phyloP scores from a whole-genome alignment of 1,140 invertebrate species.

The Achroia grisella region DNA sequence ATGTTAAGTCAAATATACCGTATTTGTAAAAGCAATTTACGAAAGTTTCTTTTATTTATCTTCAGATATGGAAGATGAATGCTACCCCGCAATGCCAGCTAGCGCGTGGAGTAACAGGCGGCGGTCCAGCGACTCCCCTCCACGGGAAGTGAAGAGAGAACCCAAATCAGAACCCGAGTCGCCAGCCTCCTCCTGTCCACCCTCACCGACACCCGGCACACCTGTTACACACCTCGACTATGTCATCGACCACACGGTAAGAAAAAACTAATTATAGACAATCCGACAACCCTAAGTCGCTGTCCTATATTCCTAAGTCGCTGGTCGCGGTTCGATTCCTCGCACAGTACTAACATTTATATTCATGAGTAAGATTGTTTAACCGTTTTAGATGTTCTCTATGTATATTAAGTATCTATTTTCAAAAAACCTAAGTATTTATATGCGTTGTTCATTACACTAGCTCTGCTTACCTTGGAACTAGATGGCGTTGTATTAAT shows the following conservation, averaged over 20 bases:
- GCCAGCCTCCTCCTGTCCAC: conserved; percentile 78
- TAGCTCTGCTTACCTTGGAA: no score
- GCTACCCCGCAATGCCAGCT: conserved; percentile 83
- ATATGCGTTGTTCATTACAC: no score
- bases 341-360: no score
- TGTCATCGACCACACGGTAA: conserved; percentile 74
- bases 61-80: conserved; percentile 89
- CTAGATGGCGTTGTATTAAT: no score
- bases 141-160: conserved; percentile 79
- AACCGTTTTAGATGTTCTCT: no score
- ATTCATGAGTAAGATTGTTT: no score
- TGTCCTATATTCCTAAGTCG: no score
- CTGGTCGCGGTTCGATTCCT: no score
- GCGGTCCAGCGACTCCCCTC: conserved; percentile 52
- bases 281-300: no score
- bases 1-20: not conserved
- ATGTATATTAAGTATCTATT: no score
- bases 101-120: conserved; percentile 69
- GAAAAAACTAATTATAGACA: conserved; percentile 1
- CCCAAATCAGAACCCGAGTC: conserved; percentile 79
- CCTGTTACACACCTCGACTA: conserved; percentile 66
- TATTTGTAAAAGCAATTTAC: not conserved
- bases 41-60: conserved; percentile 10
- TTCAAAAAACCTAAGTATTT: no score
- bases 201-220: conserved; percentile 72